Percentiles rank a stretch among this genome's conserved stretches.
These are phyloP conservation scores for Morus bassanus DNA, from an alignment of 2,797 vertebrate genomes.

Conservation along the genomic window DNA sequence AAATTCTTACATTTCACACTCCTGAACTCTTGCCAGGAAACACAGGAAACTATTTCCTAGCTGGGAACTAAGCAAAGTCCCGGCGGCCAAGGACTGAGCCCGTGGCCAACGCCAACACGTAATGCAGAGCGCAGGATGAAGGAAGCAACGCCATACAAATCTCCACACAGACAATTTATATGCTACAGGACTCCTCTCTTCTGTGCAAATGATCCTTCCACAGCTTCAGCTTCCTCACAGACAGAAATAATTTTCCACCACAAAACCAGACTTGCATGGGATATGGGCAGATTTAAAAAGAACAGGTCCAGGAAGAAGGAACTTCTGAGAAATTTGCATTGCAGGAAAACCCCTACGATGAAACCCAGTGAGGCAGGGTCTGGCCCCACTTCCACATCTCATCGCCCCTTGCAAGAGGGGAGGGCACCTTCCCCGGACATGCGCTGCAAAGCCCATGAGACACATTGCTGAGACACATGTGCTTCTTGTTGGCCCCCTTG, in stretches of 20 bases:
- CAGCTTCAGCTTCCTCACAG: not conserved
- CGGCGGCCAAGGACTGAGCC: not conserved
- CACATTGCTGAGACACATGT: accelerated
- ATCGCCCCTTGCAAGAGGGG: not conserved
- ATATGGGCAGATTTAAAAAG: not conserved
- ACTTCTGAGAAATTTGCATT: not conserved
- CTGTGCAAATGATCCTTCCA: not conserved
- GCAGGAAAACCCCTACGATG: not conserved
- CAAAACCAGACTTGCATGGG: not conserved
- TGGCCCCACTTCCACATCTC: not conserved
- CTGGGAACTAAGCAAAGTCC: not conserved
- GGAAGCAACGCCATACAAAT: not conserved
- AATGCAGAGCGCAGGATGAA: not conserved
- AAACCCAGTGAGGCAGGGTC: not conserved
- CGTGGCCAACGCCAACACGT: not conserved
- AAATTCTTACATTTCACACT: not conserved
- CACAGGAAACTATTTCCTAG: not conserved
- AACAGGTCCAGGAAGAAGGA: not conserved
- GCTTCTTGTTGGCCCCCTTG: not conserved
- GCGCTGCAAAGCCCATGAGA: accelerated
- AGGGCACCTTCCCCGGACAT: not conserved
- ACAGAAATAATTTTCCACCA: not conserved
- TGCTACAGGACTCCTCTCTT: not conserved
- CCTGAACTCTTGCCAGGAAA: not conserved
- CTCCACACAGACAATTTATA: accelerated